A percentile compares a stretch with the other conserved stretches of the same genome.
Conservation (phyloP, 2,113 vertebrate genomes). For the Rhombomys opimus region DNA sequence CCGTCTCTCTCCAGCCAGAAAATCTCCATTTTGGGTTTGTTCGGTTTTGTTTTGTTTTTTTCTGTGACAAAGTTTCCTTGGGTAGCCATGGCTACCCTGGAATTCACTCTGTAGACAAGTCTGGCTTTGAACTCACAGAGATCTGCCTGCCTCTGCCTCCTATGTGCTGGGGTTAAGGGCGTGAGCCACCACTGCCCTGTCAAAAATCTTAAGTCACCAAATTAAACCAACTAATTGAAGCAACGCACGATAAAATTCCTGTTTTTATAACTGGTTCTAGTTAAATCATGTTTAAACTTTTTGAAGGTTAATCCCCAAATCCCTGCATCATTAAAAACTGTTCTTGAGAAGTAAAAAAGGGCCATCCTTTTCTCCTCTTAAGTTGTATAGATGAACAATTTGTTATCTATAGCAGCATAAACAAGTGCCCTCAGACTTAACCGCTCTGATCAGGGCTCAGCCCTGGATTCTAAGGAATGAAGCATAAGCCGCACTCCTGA, state of each 20-base stretch:
- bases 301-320: not conserved
- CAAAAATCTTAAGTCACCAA: not conserved
- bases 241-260: not conserved
- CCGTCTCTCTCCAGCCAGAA: not conserved
- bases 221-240: not conserved
- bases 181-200: too few species aligned
- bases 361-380: not conserved
- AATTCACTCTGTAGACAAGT: too few species aligned
- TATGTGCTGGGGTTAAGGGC: too few species aligned
- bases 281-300: not conserved
- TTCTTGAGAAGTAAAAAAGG: not conserved
- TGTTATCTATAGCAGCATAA: not conserved
- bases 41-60: too few species aligned
- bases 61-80: too few species aligned
- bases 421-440: not conserved
- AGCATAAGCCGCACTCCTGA: not conserved
- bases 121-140: too few species aligned
- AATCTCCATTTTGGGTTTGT: not conserved
- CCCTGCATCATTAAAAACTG: not conserved
- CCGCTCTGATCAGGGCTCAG: not conserved
- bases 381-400: not conserved
- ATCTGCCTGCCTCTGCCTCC: too few species aligned
- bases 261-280: not conserved
- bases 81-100: too few species aligned
- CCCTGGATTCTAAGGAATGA: not conserved